These are phyloP conservation scores for Carcina quercana DNA, from an alignment of 2,888 invertebrate genomes.

Conservation along the genomic window DNA sequence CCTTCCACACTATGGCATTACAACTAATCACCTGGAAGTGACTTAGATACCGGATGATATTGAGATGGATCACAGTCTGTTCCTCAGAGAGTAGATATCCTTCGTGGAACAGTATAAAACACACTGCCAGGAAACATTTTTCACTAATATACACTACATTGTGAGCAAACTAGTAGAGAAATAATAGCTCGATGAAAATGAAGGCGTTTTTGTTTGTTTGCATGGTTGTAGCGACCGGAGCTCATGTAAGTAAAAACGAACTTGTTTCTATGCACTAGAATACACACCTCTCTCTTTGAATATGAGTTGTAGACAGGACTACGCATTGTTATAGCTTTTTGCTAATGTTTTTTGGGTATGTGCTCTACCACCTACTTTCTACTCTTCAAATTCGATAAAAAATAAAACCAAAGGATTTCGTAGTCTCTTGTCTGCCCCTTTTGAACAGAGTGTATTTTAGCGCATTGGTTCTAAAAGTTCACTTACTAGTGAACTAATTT, in stretches of 20 bases:
- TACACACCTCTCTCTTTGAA: too few relatives aligned
- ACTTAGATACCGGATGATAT: slow-evolving; percentile 16
- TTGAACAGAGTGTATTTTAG: too few relatives aligned
- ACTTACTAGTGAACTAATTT: too few relatives aligned
- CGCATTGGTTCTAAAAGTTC: too few relatives aligned
- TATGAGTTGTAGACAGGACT: too few relatives aligned
- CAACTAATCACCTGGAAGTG: slow-evolving; percentile 3
- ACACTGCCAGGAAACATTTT: slow-evolving; percentile 5
- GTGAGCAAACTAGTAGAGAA: slow-evolving; percentile 10
- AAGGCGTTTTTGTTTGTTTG: slow-evolving; percentile 22
- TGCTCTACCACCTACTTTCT: too few relatives aligned
- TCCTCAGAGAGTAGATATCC: slow-evolving; percentile 27
- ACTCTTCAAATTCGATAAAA: too few relatives aligned
- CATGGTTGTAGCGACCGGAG: slow-evolving; percentile 35
- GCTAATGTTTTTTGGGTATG: too few relatives aligned
- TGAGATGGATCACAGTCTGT: slow-evolving; percentile 9
- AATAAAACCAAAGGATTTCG: too few relatives aligned
- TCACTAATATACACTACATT: slow-evolving; percentile 16
- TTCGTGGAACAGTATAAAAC: slow-evolving; percentile 34
- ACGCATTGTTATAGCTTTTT: too few relatives aligned
- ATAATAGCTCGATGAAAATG: slow-evolving; percentile 18
- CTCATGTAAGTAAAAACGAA: slow-evolving; percentile 29
- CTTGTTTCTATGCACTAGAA: too few relatives aligned
- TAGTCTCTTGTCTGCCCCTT: too few relatives aligned
- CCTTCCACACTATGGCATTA: not conserved